Percentiles rank a stretch among this genome's conserved stretches.
Conservation (phyloP, 2,113 vertebrate species). For the Dunckerocampus dactyliophorus region DNA sequence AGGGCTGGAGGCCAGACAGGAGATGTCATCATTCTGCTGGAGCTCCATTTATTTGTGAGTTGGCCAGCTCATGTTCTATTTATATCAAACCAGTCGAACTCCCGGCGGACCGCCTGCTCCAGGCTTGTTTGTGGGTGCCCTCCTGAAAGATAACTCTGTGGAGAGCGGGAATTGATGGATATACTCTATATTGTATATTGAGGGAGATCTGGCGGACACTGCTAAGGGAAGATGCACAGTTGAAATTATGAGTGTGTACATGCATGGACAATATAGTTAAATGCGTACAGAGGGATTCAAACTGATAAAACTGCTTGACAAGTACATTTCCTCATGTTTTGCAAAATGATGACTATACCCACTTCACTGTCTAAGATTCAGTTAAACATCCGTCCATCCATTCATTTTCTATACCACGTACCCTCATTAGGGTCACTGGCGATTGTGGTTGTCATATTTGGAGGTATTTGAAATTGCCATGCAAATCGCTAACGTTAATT, state of each 20-base stretch:
- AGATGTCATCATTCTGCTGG: slow-evolving; percentile 62
- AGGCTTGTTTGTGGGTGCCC: slow-evolving; percentile 56
- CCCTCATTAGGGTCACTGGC: too few relatives aligned
- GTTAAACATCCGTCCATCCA: too few relatives aligned
- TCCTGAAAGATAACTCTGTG: slow-evolving; percentile 47
- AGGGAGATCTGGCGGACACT: slow-evolving; percentile 26
- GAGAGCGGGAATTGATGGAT: slow-evolving; percentile 41
- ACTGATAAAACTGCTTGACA: too few relatives aligned
- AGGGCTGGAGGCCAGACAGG: slow-evolving; percentile 55
- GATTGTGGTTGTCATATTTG: too few relatives aligned
- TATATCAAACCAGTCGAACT: slow-evolving; percentile 61
- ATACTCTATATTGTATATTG: slow-evolving; percentile 11
- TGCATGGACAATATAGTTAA: too few relatives aligned
- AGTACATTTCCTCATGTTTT: too few relatives aligned
- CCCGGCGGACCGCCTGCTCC: slow-evolving; percentile 56
- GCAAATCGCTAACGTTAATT: too few relatives aligned
- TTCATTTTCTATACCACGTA: too few relatives aligned
- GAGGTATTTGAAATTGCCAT: too few relatives aligned
- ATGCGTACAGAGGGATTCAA: too few relatives aligned
- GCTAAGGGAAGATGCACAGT: background rate
- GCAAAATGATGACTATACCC: too few relatives aligned
- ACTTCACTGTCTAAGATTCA: too few relatives aligned
- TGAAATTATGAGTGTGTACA: background rate
- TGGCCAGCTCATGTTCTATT: slow-evolving; percentile 66
- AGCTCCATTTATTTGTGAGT: slow-evolving; percentile 66